These are phyloP conservation scores for Andrena chrysosceles DNA, from an alignment of 2,888 invertebrate species.

Conservation along the genomic window DNA sequence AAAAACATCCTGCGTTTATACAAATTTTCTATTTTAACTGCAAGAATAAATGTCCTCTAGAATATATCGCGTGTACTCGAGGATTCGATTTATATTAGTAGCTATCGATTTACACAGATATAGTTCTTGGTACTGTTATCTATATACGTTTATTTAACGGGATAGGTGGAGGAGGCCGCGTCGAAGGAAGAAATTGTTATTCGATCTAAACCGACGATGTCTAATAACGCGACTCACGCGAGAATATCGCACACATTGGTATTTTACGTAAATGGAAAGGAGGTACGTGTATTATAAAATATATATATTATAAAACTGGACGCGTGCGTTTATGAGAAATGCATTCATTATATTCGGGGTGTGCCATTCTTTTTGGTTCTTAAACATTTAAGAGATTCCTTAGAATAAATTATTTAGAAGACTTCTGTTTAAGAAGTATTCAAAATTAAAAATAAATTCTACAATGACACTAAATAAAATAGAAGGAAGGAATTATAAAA, in stretches of 20 bases:
- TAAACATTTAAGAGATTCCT: too few species aligned
- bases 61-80: not conserved
- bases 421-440: too few species aligned
- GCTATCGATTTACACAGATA: not conserved
- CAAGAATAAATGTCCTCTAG: too few species aligned
- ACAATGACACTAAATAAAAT: too few species aligned
- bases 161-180: slow-evolving; percentile 8
- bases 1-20: too few species aligned
- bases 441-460: too few species aligned
- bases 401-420: too few species aligned
- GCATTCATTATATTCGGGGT: too few species aligned
- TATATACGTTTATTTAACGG: not conserved
- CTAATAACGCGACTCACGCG: not conserved
- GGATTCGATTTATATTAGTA: not conserved
- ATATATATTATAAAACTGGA: not conserved
- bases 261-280: slow-evolving; percentile 88
- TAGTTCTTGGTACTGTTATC: not conserved
- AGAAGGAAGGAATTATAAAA: too few species aligned
- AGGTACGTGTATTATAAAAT: slow-evolving; percentile 83
- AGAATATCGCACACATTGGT: slow-evolving; percentile 80
- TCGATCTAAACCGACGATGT: slow-evolving; percentile 1
- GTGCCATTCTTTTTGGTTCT: too few species aligned
- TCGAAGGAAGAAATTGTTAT: not conserved
- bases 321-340: too few species aligned
- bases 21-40: too few species aligned